phyloP scores from a whole-genome alignment of 2,888 invertebrate species.

The Subacronicta megacephala region DNA sequence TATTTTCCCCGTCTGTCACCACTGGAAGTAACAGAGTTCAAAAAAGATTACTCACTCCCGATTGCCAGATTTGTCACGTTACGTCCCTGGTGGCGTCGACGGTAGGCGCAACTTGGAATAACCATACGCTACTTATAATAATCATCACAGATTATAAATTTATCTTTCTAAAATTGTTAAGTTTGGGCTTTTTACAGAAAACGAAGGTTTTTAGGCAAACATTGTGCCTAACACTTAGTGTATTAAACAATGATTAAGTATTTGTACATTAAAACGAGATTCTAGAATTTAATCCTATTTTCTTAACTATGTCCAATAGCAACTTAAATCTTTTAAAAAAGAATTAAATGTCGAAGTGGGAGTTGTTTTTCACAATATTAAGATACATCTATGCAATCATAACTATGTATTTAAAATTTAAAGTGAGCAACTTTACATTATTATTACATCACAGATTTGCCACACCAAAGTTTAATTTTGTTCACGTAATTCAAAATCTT shows the following conservation, averaged over 20 bases:
- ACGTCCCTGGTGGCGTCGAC: no score
- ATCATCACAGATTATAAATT: constrained; percentile 82
- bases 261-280: constrained; percentile 52
- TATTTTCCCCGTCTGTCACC: no score
- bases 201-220: constrained; percentile 35
- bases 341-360: constrained; percentile 21
- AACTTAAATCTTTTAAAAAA: constrained; percentile 16
- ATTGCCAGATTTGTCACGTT: no score
- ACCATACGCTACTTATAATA: constrained; percentile 82
- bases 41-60: no score
- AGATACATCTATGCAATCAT: constrained; percentile 59
- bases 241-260: constrained; percentile 30
- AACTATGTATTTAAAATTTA: constrained; percentile 73
- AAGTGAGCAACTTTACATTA: constrained; percentile 83
- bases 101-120: no score
- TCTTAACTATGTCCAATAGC: constrained; percentile 7
- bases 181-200: constrained; percentile 54
- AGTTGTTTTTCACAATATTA: constrained; percentile 33
- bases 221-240: constrained; percentile 43
- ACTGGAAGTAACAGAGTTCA: no score
- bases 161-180: constrained; percentile 54
- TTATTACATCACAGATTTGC: constrained; percentile 75
- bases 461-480: constrained; percentile 44
- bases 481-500: constrained; percentile 28
- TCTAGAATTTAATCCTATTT: constrained; percentile 31